Percentiles rank a stretch among this genome's conserved stretches.
phyloP scores from a whole-genome alignment of 2,888 invertebrate genomes.

The Archips xylosteana region DNA sequence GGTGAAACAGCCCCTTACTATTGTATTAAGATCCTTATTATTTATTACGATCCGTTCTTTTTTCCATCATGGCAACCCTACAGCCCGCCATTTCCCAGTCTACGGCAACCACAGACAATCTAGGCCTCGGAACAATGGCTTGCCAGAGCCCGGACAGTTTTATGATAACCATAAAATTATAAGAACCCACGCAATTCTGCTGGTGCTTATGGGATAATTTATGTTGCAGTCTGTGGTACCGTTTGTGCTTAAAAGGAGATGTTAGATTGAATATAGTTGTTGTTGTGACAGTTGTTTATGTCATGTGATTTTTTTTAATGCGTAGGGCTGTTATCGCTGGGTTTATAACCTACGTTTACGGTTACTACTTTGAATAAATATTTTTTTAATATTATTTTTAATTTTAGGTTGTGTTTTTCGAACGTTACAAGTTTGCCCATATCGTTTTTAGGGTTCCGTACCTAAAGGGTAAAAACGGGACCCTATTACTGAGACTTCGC shows the following conservation, averaged over 20 bases:
- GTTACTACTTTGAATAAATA: too few species aligned
- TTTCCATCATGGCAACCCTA: neutral
- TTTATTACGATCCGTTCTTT: neutral
- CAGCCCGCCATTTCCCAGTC: conserved; percentile 8
- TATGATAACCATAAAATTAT: conserved; percentile 31
- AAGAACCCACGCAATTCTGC: conserved; percentile 35
- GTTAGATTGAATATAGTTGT: conserved; percentile 28
- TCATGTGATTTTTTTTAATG: neutral
- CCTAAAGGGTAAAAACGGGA: too few species aligned
- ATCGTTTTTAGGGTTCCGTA: too few species aligned
- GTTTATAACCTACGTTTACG: too few species aligned
- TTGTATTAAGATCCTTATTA: too few species aligned
- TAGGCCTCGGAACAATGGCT: conserved; percentile 31
- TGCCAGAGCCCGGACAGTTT: conserved; percentile 22
- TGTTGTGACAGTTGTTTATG: conserved; percentile 25
- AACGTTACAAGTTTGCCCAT: too few species aligned
- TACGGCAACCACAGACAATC: conserved; percentile 20
- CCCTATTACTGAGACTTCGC: too few species aligned
- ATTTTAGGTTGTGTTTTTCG: too few species aligned
- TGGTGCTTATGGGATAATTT: conserved; percentile 29
- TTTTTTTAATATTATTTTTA: too few species aligned
- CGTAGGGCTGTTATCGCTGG: neutral
- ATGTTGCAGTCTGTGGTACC: conserved; percentile 15
- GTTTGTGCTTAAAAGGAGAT: conserved; percentile 26
- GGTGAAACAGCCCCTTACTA: too few species aligned